Evolutionary conservation across 2,888 invertebrate species (phyloP).

Genomic region (Ditula angustiorana): DNA sequence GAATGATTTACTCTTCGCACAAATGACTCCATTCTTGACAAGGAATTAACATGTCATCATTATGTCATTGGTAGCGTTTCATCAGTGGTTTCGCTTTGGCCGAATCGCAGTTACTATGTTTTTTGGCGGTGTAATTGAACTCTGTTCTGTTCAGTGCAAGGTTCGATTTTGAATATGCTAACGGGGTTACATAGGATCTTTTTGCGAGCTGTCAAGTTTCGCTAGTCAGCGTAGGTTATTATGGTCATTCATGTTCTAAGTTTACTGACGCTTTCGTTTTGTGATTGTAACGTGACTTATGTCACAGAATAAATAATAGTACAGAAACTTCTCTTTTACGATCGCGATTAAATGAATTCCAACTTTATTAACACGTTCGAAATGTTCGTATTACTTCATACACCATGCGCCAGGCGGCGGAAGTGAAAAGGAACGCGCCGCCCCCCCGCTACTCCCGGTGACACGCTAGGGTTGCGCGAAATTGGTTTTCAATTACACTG

Average conservation of each 20-base stretch:
- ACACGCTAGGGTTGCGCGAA: no score
- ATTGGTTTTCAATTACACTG: no score
- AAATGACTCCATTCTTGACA: neutral
- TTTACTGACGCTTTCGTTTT: conserved; percentile 19
- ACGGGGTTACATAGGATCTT: neutral
- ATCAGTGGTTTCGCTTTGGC: neutral
- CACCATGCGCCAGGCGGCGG: no score
- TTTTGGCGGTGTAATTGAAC: neutral
- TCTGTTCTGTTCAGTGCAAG: neutral
- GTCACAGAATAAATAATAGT: no score
- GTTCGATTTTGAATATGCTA: neutral
- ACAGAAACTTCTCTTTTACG: no score
- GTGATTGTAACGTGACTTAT: neutral
- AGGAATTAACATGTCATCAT: conserved; percentile 26
- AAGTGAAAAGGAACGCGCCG: no score
- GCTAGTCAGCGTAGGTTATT: conserved; percentile 1
- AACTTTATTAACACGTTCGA: no score
- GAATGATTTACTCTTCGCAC: neutral
- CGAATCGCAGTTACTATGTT: neutral
- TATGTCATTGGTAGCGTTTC: conserved; percentile 1
- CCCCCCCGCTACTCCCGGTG: no score
- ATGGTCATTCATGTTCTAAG: conserved; percentile 7
- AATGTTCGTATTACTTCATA: no score
- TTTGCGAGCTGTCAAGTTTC: neutral
- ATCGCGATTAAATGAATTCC: no score